These are phyloP conservation scores for Dryobota labecula DNA, from an alignment of 2,888 invertebrate species.

Conservation along the genomic window DNA sequence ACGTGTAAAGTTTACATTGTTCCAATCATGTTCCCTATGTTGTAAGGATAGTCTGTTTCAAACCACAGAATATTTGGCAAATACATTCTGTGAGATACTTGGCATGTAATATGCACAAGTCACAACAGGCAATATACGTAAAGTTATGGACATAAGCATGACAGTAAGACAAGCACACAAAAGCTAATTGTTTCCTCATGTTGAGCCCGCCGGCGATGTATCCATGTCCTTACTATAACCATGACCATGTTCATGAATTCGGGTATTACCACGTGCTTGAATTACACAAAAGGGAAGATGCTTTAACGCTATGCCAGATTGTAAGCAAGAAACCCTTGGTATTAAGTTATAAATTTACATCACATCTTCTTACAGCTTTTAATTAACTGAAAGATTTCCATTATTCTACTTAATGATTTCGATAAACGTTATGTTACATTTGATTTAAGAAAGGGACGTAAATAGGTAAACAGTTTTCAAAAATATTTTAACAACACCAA, in stretches of 20 bases:
- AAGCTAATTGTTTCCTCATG: conserved; percentile 62
- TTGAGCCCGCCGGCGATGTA: conserved; percentile 40
- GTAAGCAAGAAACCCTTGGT: conserved; percentile 5
- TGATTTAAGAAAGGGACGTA: neutral
- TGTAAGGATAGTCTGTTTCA: neutral
- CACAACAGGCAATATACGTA: conserved; percentile 42
- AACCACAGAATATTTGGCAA: conserved; percentile 16
- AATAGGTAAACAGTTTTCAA: neutral
- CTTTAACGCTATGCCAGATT: neutral
- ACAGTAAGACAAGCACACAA: conserved; percentile 54
- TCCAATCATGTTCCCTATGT: too few species aligned
- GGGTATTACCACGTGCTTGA: conserved; percentile 5
- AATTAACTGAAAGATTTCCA: neutral
- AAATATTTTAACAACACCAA: neutral
- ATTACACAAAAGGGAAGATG: neutral
- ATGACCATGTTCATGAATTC: conserved; percentile 32
- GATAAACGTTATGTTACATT: neutral
- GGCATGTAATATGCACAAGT: conserved; percentile 5
- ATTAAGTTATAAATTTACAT: neutral
- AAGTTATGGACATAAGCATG: conserved; percentile 47
- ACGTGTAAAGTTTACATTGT: neutral
- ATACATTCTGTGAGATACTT: conserved; percentile 5
- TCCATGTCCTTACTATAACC: conserved; percentile 23
- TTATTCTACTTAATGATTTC: neutral
- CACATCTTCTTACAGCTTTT: neutral